Conservation (phyloP, 2,888 invertebrate species). For the Melipona beecheii region DNA sequence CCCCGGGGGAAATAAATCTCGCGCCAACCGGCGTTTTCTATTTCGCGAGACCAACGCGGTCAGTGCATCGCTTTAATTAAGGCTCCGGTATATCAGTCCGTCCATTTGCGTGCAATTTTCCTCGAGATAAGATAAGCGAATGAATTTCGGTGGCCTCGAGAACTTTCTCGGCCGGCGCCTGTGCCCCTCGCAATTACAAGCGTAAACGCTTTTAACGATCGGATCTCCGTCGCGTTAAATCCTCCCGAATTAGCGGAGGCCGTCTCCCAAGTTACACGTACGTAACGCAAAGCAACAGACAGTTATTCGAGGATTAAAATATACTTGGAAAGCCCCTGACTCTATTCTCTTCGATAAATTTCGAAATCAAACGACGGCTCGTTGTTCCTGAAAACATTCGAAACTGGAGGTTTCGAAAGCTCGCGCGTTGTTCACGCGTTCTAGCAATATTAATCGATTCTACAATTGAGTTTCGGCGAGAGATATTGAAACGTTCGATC, state of each 20-base stretch:
- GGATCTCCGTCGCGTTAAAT: slow-evolving; percentile 7
- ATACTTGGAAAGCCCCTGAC: neutral
- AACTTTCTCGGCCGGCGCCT: slow-evolving; percentile 34
- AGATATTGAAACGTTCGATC: neutral
- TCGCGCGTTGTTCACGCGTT: neutral
- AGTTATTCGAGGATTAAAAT: neutral
- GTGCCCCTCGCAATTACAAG: slow-evolving; percentile 30
- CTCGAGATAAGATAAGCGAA: slow-evolving; percentile 51
- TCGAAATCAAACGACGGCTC: neutral
- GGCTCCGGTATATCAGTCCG: slow-evolving; percentile 43
- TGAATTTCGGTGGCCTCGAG: slow-evolving; percentile 46
- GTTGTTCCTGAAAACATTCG: neutral
- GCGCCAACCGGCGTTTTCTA: slow-evolving; percentile 37
- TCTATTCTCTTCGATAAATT: neutral
- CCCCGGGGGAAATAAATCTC: neutral
- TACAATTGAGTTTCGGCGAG: neutral
- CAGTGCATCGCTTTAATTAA: slow-evolving; percentile 62
- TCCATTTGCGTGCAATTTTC: slow-evolving; percentile 55
- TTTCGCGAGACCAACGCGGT: slow-evolving; percentile 40
- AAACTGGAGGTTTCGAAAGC: neutral
- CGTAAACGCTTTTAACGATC: slow-evolving; percentile 31
- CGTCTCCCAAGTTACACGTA: neutral
- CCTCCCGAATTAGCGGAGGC: neutral
- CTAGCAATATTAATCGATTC: neutral
- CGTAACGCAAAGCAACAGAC: neutral